Conservation (phyloP, 2,113 vertebrate species). For the Xyliphius kryptos region DNA sequence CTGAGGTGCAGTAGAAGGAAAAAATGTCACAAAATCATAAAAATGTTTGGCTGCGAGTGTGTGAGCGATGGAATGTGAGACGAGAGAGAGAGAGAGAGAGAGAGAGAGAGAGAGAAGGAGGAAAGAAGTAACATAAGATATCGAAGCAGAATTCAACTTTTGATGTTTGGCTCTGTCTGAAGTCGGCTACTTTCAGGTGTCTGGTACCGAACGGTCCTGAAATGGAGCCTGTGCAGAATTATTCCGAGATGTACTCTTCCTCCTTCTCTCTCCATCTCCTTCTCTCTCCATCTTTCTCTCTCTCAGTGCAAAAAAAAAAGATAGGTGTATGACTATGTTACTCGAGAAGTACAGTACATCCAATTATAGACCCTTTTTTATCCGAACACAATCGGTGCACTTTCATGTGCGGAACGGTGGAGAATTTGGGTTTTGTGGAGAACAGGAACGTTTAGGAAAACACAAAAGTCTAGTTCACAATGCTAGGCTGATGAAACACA, state of each 20-base stretch:
- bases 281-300: no score
- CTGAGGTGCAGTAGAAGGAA: conserved; percentile 4
- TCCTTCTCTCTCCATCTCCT: no score
- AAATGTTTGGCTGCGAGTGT: conserved; percentile 19
- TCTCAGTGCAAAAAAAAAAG: background rate
- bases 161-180: conserved; percentile 38
- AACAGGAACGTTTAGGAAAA: background rate
- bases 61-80: no score
- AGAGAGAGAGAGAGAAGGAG: conserved; percentile 4
- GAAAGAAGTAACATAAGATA: background rate
- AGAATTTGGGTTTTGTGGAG: background rate
- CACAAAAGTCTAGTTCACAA: conserved; percentile 2
- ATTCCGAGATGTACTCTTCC: no score
- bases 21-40: conserved; percentile 32
- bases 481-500: background rate
- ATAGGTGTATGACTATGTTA: background rate
- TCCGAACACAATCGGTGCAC: conserved; percentile 1
- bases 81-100: no score
- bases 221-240: conserved; percentile 18
- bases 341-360: background rate
- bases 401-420: background rate
- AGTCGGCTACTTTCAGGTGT: conserved; percentile 35
- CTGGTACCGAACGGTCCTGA: conserved; percentile 29
- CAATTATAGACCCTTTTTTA: conserved; percentile 5
- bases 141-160: conserved; percentile 9